Base-by-base conservation (phyloP, 2,113 vertebrate genomes). In the Chitala chitala region DNA sequence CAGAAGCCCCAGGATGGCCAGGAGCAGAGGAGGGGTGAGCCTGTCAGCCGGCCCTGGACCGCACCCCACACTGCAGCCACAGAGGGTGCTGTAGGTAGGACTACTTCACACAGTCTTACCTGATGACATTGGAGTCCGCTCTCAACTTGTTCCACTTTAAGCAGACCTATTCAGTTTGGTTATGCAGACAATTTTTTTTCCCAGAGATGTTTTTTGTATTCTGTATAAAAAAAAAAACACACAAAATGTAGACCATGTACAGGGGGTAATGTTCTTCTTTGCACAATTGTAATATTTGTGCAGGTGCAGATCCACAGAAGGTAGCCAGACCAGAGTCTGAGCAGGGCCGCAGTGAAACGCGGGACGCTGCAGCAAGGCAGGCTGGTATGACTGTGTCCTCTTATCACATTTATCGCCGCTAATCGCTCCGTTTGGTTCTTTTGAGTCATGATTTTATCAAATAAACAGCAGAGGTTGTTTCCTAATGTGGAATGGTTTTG, bases 1-100 rank as follows among this genome's bases (percentile, higher is more conserved):
- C 95, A 96, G 79, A 98, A 94, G 83, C 88, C 93, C 0, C 82
- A 92, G 40, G 96, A 98, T 78, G 90, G 81, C 80, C 91, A 92
- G 64, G 95, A 98, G 80, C 94, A 94, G 86, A 92, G 93, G 78
- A 63, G 68, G 22, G 69, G 59, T 66, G 50, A 65, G 58, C 54
- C 75, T 58, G 36, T 24, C 31, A 3, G 4, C 80, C 15, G 65
- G 54, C 84, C 84, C 9, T n/a, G 61, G 0, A 81, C 83, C 48
- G 54, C 80, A 0, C 74, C 81, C 4, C 71, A 80, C 3, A 13
- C 81, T 3, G 29, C 26, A 51, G 48, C 29, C 1, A 0, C n/a
- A 2, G 1, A 55, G 0, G n/a, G 72, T 9, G 72, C 79, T 72
- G 74, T 65, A 74, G 84, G 78, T 33, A 80, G 84, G 54, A 69